Evolutionary conservation across 2,797 vertebrate genomes (phyloP).

Genomic region (Otolemur crassicaudatus): DNA sequence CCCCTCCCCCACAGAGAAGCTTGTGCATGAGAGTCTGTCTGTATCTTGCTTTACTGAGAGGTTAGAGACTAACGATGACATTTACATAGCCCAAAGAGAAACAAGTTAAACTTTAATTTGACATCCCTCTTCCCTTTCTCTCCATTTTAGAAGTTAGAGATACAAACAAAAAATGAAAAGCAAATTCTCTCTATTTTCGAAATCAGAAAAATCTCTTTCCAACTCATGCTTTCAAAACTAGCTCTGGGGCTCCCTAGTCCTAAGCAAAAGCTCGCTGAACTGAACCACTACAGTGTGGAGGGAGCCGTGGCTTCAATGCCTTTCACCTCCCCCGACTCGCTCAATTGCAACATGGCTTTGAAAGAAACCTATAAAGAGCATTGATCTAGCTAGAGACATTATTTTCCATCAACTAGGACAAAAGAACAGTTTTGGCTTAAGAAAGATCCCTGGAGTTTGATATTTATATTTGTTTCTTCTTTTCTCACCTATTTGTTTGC

Average conservation of each 20-base stretch:
- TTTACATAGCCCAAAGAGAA: background rate
- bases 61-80: background rate
- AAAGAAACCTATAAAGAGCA: background rate
- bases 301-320: rapidly evolving
- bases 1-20: background rate
- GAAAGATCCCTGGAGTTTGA: background rate
- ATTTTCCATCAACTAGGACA: background rate
- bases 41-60: background rate
- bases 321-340: background rate
- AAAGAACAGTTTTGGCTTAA: background rate
- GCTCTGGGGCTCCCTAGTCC: background rate
- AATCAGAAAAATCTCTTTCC: background rate
- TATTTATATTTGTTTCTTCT: background rate
- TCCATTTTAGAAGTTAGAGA: background rate
- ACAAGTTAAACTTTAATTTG: background rate
- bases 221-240: background rate
- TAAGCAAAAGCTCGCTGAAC: background rate
- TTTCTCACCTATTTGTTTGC: background rate
- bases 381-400: background rate
- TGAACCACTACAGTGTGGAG: background rate
- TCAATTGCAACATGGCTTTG: background rate
- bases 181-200: background rate
- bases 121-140: background rate
- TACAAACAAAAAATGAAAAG: background rate
- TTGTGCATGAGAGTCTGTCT: background rate